Evolutionary conservation across 2,888 invertebrate species (phyloP).

Genomic region (Eurois occulta): DNA sequence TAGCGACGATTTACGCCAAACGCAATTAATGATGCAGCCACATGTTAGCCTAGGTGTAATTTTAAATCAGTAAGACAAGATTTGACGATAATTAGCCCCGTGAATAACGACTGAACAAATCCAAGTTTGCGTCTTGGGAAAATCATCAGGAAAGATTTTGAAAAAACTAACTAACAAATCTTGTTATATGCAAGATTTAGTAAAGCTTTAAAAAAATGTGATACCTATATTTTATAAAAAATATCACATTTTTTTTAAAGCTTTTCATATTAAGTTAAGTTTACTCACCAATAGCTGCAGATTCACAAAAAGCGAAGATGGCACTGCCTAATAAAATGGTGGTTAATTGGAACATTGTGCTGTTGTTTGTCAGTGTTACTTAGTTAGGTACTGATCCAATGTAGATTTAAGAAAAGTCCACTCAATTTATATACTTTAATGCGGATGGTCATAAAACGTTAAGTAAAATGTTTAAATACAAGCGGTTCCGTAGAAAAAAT

Average conservation of each 20-base stretch:
- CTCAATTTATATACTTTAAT: conserved; percentile 46
- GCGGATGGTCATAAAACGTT: not conserved
- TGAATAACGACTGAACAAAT: not conserved
- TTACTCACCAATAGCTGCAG: conserved; percentile 47
- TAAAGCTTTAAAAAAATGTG: too few relatives aligned
- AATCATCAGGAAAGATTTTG: not conserved
- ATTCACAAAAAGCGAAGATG: conserved; percentile 41
- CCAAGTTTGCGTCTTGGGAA: not conserved
- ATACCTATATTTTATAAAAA: too few relatives aligned
- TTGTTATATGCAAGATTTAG: too few relatives aligned
- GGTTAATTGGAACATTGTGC: conserved; percentile 43
- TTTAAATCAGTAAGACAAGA: not conserved
- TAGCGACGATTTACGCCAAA: too few relatives aligned
- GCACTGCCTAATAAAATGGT: conserved; percentile 40
- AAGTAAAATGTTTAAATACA: not conserved
- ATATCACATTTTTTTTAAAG: not conserved
- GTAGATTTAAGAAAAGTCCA: not conserved
- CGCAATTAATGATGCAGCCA: too few relatives aligned
- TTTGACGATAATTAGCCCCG: not conserved
- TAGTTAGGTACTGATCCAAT: conserved; percentile 21
- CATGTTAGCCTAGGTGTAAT: too few relatives aligned
- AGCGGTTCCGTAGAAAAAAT: conserved; percentile 31
- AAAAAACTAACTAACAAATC: too few relatives aligned
- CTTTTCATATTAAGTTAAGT: too few relatives aligned
- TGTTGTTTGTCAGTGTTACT: not conserved